phyloP scores from a whole-genome alignment of 2,888 invertebrate genomes.

The Lepidochitona cinerea region DNA sequence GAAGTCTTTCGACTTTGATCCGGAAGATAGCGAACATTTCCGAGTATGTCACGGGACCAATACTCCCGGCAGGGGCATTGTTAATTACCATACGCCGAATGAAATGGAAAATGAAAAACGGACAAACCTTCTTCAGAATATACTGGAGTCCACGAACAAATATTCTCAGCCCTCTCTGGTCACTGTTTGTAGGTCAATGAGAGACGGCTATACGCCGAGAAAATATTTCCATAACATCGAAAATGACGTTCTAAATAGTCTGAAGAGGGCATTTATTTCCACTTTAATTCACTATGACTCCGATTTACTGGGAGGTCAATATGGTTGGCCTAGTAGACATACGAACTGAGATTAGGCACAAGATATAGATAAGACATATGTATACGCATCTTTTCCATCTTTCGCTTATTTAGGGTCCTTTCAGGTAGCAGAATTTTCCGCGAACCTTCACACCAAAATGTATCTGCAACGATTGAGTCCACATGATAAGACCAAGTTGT shows the following conservation, averaged over 20 bases:
- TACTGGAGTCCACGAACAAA: constrained; percentile 31
- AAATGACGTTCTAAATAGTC: constrained; percentile 33
- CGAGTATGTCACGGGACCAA: constrained; percentile 52
- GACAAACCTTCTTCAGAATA: constrained; percentile 29
- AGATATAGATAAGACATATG: not conserved
- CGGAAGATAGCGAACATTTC: constrained; percentile 22
- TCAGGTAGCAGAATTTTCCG: too few species aligned
- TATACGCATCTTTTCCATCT: too few species aligned
- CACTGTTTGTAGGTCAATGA: constrained; percentile 58
- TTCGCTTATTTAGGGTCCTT: too few species aligned
- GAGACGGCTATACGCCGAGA: constrained; percentile 64
- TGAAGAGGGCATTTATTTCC: constrained; percentile 31
- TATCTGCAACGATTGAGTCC: too few species aligned
- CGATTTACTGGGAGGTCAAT: constrained; percentile 51
- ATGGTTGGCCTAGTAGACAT: constrained; percentile 46
- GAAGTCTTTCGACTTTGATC: constrained; percentile 28
- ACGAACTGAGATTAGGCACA: not conserved
- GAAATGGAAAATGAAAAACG: constrained; percentile 32
- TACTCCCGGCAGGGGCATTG: constrained; percentile 36
- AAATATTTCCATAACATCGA: constrained; percentile 48
- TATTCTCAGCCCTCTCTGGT: constrained; percentile 36
- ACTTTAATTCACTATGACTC: constrained; percentile 48
- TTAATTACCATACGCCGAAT: constrained; percentile 42
- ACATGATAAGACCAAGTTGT: too few species aligned
- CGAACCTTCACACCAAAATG: too few species aligned